These are phyloP conservation scores for Rotaria magnacalcarata DNA, from an alignment of 2,888 invertebrate genomes.

Conservation along the genomic window DNA sequence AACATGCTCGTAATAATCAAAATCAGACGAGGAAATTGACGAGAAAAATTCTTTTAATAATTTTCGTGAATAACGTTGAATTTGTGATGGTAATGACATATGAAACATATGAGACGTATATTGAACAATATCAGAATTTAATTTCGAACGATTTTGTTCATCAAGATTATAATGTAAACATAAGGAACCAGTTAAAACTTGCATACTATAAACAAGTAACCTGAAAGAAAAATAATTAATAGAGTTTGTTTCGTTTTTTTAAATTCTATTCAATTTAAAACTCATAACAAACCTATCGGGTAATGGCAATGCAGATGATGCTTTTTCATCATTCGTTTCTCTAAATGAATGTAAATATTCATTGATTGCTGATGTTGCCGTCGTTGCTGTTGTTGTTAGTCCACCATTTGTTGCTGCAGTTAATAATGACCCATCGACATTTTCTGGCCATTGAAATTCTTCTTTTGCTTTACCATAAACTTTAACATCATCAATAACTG, in stretches of 20 bases:
- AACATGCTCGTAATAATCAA: constrained; percentile 17
- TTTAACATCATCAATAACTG: constrained; percentile 87
- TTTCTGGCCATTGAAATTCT: constrained; percentile 92
- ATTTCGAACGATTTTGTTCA: background rate
- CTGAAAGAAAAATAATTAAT: background rate
- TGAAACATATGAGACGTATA: background rate
- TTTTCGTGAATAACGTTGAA: background rate
- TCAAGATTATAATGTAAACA: background rate
- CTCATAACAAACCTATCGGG: background rate
- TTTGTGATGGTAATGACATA: background rate
- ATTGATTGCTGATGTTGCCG: background rate
- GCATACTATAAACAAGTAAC: background rate
- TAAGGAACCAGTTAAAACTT: constrained; percentile 4
- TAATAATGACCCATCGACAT: constrained; percentile 55
- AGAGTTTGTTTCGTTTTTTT: background rate
- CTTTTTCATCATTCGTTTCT: constrained; percentile 41
- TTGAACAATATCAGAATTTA: constrained; percentile 5
- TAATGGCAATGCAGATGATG: background rate
- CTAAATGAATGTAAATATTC: constrained; percentile 16
- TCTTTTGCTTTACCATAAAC: constrained; percentile 91
- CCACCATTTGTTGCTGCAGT: constrained; percentile 67
- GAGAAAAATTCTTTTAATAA: constrained; percentile 15
- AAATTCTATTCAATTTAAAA: background rate
- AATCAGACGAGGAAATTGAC: background rate
- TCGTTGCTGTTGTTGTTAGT: constrained; percentile 48